A percentile compares a stretch with the other conserved stretches of the same genome.
Evolutionary conservation across 2,888 invertebrate species (phyloP).

Genomic region (Ophraella communa): DNA sequence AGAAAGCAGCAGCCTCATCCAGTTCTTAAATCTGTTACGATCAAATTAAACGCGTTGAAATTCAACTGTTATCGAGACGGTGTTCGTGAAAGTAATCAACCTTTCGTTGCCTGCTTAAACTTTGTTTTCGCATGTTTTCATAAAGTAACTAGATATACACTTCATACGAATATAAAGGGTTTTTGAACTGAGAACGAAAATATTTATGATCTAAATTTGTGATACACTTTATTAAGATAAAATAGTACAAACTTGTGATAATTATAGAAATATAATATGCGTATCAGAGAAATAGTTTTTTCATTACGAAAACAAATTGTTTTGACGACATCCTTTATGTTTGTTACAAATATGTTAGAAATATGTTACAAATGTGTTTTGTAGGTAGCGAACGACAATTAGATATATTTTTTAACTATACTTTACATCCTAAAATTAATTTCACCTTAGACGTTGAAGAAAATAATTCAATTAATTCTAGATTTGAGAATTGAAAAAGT

Average conservation of each 20-base stretch:
- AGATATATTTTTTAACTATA: no score
- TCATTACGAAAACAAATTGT: no score
- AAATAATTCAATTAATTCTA: no score
- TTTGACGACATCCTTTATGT: no score
- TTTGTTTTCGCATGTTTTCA: conserved; percentile 30
- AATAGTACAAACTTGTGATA: background rate
- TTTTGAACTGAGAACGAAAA: conserved; percentile 31
- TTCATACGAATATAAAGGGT: conserved; percentile 40
- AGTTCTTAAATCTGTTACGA: conserved; percentile 32
- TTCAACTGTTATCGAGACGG: conserved; percentile 41
- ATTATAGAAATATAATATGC: no score
- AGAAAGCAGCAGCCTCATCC: background rate
- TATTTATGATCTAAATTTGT: background rate
- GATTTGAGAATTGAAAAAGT: no score
- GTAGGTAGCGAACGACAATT: no score
- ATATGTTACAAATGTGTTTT: no score
- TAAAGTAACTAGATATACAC: conserved; percentile 34
- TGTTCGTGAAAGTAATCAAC: conserved; percentile 38
- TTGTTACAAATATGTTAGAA: no score
- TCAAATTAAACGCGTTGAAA: conserved; percentile 48
- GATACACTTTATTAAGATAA: background rate
- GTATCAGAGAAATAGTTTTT: no score
- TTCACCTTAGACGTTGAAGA: no score
- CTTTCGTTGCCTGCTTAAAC: conserved; percentile 38
- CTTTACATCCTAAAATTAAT: no score